phyloP scores from a whole-genome alignment of 1,140 invertebrate species.

The Liolophura sinensis region DNA sequence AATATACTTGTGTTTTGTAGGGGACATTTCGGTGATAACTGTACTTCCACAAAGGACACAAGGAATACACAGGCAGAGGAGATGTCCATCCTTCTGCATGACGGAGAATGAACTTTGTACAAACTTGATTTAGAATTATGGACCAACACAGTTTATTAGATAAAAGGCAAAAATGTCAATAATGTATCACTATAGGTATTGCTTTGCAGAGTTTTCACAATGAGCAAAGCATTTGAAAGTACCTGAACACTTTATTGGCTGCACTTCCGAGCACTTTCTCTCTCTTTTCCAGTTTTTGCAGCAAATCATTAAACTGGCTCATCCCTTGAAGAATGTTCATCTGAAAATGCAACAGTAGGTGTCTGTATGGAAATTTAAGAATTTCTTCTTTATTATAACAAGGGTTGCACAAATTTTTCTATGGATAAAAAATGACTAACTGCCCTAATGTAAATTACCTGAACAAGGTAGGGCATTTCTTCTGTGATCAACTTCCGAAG shows the following conservation, averaged over 20 bases:
- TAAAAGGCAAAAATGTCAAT: not conserved
- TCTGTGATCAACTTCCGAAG: conserved; percentile 43
- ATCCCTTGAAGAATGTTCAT: conserved; percentile 50
- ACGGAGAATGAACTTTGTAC: too few relatives aligned
- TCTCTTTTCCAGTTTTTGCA: conserved; percentile 49
- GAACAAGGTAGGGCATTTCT: conserved; percentile 53
- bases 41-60: too few relatives aligned
- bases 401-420: too few relatives aligned
- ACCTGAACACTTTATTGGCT: conserved; percentile 44
- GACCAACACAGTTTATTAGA: too few relatives aligned
- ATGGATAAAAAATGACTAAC: too few relatives aligned
- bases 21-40: too few relatives aligned
- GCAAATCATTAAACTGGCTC: conserved; percentile 46
- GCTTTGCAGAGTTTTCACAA: not conserved
- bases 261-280: conserved; percentile 46
- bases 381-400: too few relatives aligned
- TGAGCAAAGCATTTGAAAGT: not conserved
- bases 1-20: too few relatives aligned
- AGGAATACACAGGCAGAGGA: too few relatives aligned
- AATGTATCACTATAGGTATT: not conserved
- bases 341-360: conserved; percentile 33
- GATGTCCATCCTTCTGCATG: too few relatives aligned
- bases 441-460: conserved; percentile 39
- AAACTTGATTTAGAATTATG: too few relatives aligned
- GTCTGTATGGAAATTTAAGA: too few relatives aligned